Base-by-base conservation (phyloP, 2,797 vertebrate genomes). In the Pipistrellus pipistrellus region DNA sequence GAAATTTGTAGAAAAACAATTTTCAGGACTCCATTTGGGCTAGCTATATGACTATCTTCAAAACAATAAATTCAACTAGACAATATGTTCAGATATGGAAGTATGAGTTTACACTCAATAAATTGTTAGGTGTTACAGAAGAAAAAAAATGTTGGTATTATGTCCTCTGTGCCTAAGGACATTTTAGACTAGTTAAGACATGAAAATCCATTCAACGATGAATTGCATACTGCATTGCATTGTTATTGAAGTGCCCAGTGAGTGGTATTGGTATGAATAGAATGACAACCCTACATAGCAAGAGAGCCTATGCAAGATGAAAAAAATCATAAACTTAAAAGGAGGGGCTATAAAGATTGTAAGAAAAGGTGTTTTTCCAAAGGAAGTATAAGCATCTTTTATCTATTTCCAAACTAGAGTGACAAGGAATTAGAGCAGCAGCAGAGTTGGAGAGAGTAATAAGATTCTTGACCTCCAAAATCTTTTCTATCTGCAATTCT, bases 391-490 rank as follows among this genome's bases (percentile, higher is more conserved):
- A 81, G 30, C 27, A 64, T 77, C 44, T 81, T 84, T 27, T 32
- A 89, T 76, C n/a, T n/a, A 68, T 13, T 15, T 77, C 48, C 38
- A 88, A 93, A 53, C 30, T 23, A 68, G 44, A 86, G 20, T 32
- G 27, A 78, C 13, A 41, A 53, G 10, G 35, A 86, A 46, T 75
- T 85, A 69, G 6, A 69, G 27, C 14, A 62, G 14, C 46, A 86
- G 85, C 0, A 7, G 71, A 77, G 27, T 10, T 96, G 91, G 75
- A 62, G 88, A 77, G 46, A 84, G 18, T 75, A 69, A 32, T 38
- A 86, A 88, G 68, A 91, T 55, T 71, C 38, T 17, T 94, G 93
- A 92, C 72, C 59, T 91, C 84, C n/a, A 69, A 81, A 93, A 85
- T 38, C 66, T 87, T 94, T 35, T 7, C 62, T 66, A 55, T 44